Conservation (phyloP, 2,888 invertebrate species). For the Drosophila phalerata region DNA sequence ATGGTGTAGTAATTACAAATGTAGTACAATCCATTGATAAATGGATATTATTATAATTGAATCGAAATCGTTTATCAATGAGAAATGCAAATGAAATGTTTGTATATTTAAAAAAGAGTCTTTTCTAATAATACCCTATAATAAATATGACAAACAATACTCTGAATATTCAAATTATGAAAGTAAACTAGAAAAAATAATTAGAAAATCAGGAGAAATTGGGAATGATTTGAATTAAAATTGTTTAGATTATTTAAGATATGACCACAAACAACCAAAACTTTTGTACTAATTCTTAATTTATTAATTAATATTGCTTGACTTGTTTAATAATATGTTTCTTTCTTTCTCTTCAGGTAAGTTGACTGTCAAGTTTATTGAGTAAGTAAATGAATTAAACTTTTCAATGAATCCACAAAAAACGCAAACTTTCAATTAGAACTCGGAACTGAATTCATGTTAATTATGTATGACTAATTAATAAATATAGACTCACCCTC, state of each 20-base stretch:
- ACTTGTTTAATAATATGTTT: conserved; percentile 4
- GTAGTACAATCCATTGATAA: conserved; percentile 9
- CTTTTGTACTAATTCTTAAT: neutral
- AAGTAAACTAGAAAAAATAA: too few species aligned
- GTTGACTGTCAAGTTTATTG: conserved; percentile 30
- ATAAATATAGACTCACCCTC: conserved; percentile 6
- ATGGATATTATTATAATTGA: conserved; percentile 1
- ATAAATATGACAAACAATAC: too few species aligned
- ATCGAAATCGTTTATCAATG: neutral
- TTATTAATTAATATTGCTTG: neutral
- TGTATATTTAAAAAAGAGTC: neutral
- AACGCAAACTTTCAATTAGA: conserved; percentile 44
- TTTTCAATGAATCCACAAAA: conserved; percentile 11
- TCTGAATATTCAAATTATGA: too few species aligned
- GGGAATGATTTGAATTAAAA: too few species aligned
- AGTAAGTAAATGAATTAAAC: conserved; percentile 40
- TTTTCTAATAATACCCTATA: too few species aligned
- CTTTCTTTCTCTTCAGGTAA: conserved; percentile 39
- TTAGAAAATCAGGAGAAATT: too few species aligned
- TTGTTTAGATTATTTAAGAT: too few species aligned
- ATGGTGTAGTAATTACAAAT: neutral
- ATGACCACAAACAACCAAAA: too few species aligned
- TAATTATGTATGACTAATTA: conserved; percentile 53
- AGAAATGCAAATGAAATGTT: neutral
- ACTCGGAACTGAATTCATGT: conserved; percentile 2